Conservation (phyloP, 2,797 vertebrate species). For the Notolepis coatsorum region DNA sequence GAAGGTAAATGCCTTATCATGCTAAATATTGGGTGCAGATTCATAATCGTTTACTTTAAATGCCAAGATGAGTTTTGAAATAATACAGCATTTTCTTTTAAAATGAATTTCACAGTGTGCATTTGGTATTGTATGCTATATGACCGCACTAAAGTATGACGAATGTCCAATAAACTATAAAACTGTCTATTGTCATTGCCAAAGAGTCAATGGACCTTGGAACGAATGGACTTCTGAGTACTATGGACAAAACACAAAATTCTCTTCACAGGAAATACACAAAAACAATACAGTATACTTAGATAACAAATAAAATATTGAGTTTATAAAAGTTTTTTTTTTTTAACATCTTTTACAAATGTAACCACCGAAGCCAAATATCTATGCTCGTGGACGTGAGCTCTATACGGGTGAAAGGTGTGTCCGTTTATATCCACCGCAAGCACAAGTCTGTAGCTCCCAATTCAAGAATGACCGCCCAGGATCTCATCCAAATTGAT, state of each 20-base stretch:
- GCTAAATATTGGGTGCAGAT: conserved; percentile 57
- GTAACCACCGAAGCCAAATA: conserved; percentile 40
- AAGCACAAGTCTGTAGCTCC: conserved; percentile 8
- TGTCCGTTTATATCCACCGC: neutral
- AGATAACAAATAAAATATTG: conserved; percentile 66
- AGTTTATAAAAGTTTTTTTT: conserved; percentile 73
- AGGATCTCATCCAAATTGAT: conserved; percentile 98
- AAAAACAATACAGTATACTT: conserved; percentile 68
- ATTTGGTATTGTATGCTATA: conserved; percentile 49
- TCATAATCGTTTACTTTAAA: conserved; percentile 36
- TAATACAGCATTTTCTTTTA: conserved; percentile 58
- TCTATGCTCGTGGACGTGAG: conserved; percentile 11
- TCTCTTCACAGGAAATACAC: conserved; percentile 76
- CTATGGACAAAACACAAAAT: conserved; percentile 55
- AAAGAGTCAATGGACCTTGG: conserved; percentile 41
- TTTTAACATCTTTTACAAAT: conserved; percentile 68
- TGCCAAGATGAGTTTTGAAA: conserved; percentile 45
- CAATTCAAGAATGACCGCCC: conserved; percentile 88
- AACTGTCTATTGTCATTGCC: conserved; percentile 48
- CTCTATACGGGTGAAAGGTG: neutral
- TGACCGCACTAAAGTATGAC: conserved; percentile 54
- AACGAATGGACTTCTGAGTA: conserved; percentile 50
- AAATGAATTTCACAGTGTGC: conserved; percentile 77
- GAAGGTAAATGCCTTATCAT: conserved; percentile 54
- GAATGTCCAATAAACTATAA: conserved; percentile 48